phyloP scores from a whole-genome alignment of 2,113 vertebrate genomes.

The Mustelus asterias region DNA sequence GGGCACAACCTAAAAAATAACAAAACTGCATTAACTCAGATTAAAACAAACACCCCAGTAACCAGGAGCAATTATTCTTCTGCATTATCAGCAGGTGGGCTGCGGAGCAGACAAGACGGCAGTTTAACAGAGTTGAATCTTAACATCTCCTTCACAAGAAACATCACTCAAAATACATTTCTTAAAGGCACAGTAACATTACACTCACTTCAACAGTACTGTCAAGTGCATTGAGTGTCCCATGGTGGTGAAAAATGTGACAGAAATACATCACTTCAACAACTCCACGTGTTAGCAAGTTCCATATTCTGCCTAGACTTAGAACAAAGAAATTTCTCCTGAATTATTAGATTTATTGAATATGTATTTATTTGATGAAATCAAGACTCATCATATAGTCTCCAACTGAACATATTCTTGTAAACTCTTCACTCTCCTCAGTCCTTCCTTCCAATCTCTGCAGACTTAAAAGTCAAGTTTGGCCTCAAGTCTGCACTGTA shows the following conservation, averaged over 20 bases:
- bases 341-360: neutral
- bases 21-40: no score
- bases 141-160: no score
- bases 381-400: neutral
- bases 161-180: no score
- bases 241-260: neutral
- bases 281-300: neutral
- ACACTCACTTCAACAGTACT: neutral
- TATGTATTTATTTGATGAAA: neutral
- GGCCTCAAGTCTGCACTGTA: neutral
- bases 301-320: neutral
- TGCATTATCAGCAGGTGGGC: no score
- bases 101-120: no score
- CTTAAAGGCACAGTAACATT: no score
- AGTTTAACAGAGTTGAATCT: no score
- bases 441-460: neutral
- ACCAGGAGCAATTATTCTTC: no score
- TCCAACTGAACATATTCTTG: neutral
- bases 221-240: neutral
- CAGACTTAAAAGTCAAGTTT: neutral
- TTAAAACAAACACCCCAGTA: no score
- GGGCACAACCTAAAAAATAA: no score
- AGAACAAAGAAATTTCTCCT: neutral
- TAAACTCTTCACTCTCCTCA: neutral
- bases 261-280: neutral